Evolutionary conservation across 2,888 invertebrate species (phyloP).

Genomic region (Tetramorium bicarinatum): DNA sequence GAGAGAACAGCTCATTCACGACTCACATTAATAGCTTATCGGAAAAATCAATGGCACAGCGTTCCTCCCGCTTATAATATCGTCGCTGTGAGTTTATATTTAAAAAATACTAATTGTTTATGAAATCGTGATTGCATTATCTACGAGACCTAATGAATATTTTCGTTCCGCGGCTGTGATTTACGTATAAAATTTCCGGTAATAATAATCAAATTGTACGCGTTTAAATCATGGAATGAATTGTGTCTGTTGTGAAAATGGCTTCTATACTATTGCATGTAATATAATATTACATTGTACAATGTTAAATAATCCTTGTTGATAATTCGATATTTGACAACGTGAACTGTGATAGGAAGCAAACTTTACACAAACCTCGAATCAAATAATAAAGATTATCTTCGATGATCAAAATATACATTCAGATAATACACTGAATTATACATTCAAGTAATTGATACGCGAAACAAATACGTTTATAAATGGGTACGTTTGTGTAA

Average conservation of each 20-base stretch:
- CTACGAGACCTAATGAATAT: neutral
- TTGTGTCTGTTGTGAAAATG: neutral
- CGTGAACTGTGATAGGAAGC: neutral
- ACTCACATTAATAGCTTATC: constrained; percentile 47
- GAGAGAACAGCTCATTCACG: constrained; percentile 37
- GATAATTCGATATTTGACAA: constrained; percentile 10
- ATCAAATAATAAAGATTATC: neutral
- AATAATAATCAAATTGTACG: neutral
- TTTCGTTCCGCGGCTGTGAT: neutral
- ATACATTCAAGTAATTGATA: neutral
- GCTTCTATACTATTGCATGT: neutral
- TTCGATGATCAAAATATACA: neutral
- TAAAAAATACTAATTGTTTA: constrained; percentile 30
- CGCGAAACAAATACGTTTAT: neutral
- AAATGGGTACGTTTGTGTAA: neutral
- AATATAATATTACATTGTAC: neutral
- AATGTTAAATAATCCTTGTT: neutral
- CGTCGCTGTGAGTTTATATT: neutral
- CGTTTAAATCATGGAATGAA: neutral
- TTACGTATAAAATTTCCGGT: constrained; percentile 10
- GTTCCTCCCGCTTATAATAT: constrained; percentile 3
- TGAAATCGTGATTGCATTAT: neutral
- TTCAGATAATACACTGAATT: neutral
- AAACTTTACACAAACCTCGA: neutral
- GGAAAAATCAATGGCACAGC: constrained; percentile 37